phyloP scores from a whole-genome alignment of 2,888 invertebrate genomes.

The Cheilosia grossa region DNA sequence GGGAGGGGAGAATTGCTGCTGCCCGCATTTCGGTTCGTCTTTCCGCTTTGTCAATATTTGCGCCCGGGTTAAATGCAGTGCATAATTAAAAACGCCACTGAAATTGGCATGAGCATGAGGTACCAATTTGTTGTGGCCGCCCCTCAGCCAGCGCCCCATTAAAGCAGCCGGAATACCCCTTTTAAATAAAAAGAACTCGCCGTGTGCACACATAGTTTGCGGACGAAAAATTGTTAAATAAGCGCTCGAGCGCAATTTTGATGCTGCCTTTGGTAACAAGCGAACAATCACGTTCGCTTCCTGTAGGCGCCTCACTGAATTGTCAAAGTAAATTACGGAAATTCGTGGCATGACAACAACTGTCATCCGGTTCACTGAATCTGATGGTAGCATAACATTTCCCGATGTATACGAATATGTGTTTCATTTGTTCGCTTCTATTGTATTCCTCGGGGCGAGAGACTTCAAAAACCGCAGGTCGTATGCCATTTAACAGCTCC shows the following conservation, averaged over 20 bases:
- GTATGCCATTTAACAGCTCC: slow-evolving; percentile 5
- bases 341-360: slow-evolving; percentile 39
- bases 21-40: slow-evolving; percentile 17
- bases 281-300: slow-evolving; percentile 29
- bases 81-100: slow-evolving; percentile 57
- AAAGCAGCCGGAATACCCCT: neutral
- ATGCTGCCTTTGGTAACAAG: neutral
- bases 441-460: neutral
- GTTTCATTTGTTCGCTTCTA: neutral
- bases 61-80: slow-evolving; percentile 52
- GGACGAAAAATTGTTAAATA: slow-evolving; percentile 17
- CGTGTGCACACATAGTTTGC: neutral
- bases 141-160: neutral
- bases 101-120: slow-evolving; percentile 57
- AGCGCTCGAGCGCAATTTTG: slow-evolving; percentile 5
- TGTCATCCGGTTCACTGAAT: slow-evolving; percentile 56
- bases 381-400: slow-evolving; percentile 23
- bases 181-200: slow-evolving; percentile 1
- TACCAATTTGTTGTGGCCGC: slow-evolving; percentile 42
- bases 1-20: neutral
- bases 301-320: slow-evolving; percentile 38
- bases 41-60: slow-evolving; percentile 57
- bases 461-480: slow-evolving; percentile 31
- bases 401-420: neutral
- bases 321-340: slow-evolving; percentile 65